phyloP scores from a whole-genome alignment of 2,888 invertebrate species.

The Luffia ferchaultella region DNA sequence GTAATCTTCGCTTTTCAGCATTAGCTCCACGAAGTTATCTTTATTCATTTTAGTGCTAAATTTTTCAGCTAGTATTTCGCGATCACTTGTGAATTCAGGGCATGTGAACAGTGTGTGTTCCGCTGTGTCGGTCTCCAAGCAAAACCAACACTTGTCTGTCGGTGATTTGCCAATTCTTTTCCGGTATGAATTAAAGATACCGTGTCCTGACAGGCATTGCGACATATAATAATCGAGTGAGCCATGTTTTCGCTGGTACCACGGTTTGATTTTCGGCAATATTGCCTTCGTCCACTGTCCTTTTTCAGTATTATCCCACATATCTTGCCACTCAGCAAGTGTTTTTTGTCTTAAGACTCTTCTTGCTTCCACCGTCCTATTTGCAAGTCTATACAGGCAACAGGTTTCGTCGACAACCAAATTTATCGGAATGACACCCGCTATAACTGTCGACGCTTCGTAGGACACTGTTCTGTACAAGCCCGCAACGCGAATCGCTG shows the following conservation, averaged over 20 bases:
- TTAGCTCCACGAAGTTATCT: neutral
- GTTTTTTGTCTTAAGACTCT: neutral
- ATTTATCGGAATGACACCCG: neutral
- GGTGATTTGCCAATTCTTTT: neutral
- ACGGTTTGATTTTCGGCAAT: neutral
- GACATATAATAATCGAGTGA: neutral
- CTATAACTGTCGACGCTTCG: neutral
- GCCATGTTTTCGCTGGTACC: neutral
- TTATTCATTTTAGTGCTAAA: neutral
- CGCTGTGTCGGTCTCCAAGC: neutral
- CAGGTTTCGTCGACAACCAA: neutral
- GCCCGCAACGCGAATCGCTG: neutral
- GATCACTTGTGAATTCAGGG: neutral
- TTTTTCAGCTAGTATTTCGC: neutral
- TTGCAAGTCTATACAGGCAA: neutral
- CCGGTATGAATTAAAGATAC: neutral
- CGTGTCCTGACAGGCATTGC: neutral
- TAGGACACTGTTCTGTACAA: neutral
- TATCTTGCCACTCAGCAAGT: neutral
- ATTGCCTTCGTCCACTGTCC: neutral
- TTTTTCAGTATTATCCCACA: neutral
- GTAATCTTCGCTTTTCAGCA: neutral
- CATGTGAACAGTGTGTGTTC: neutral
- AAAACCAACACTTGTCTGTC: neutral
- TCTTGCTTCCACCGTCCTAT: constrained; percentile 3